Evolutionary conservation across 2,888 invertebrate genomes (phyloP), one percentile per base, ranked within the genome.

Genomic region (Trissolcus japonicus): DNA sequence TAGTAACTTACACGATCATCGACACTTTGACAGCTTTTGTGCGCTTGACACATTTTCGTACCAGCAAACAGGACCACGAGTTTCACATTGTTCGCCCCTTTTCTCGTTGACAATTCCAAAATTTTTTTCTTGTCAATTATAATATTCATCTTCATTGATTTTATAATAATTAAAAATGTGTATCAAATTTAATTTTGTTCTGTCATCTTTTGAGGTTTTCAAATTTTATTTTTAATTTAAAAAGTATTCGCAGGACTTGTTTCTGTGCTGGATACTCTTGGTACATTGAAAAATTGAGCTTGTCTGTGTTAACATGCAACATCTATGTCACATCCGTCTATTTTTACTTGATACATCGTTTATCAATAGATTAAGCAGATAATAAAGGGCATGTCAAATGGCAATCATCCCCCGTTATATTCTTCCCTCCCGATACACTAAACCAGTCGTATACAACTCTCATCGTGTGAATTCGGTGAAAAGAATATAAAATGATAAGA

Each of bases 391-490:
- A 82, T 80, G 86, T 87, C 85, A 85, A 85, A 86, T 83, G 86
- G 83, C 84, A 86, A 87, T 88, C 87, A 87, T 83, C 83, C 83
- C 83, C 85, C 81, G 86, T 88, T 88, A 88, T 85, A 80, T 84
- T 86, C 85, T 82, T 81, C 78, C 82, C 82, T 81, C 84, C 82
- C 79, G 72, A 81, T 79, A 16, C 6, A 66, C 61, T 29, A 65
- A 9, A 35, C 73, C 59, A 55, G 53, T 40, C 56, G 75, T 46
- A 54, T 60, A 46, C 67, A 80, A 82, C 35, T 35, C 35, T 35
- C 35, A 82, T 83, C 88, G 87, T 88, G 87, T 88, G 87, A 88
- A 87, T 84, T 82, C 77, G 80, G 76, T 80, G 81, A 82, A 46
- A 46, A 46, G 16, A 21, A 53, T 51, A 16, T 51, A 14, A 19